These are phyloP conservation scores for Sebastes cheni DNA, from an alignment of 2,797 vertebrate genomes.

Conservation along the genomic window DNA sequence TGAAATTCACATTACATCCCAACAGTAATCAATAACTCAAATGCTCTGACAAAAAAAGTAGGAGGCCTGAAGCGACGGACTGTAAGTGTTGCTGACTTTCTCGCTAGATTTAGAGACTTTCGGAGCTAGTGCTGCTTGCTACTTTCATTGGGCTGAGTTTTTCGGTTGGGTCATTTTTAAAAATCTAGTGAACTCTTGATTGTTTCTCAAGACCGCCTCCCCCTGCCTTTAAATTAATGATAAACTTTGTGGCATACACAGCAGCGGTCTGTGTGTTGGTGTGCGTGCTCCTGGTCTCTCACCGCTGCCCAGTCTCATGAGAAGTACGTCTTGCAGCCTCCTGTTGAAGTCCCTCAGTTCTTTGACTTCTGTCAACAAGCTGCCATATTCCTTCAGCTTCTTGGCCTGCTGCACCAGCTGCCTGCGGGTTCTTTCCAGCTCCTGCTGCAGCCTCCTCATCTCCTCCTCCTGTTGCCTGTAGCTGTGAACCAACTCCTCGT, in stretches of 20 bases:
- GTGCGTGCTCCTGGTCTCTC: constrained; percentile 69
- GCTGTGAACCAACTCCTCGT: constrained; percentile 96
- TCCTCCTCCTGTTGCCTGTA: constrained; percentile 98
- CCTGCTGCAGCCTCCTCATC: constrained; percentile 97
- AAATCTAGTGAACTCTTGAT: too few relatives aligned
- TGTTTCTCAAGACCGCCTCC: too few relatives aligned
- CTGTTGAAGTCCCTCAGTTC: constrained; percentile 98
- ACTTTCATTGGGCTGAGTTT: too few relatives aligned
- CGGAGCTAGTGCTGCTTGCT: too few relatives aligned
- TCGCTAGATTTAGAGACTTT: too few relatives aligned
- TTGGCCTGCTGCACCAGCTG: constrained; percentile 99
- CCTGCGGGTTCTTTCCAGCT: constrained; percentile 94
- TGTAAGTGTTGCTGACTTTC: too few relatives aligned
- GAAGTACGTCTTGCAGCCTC: constrained; percentile 96
- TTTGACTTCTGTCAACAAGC: constrained; percentile 96
- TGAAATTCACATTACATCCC: too few relatives aligned
- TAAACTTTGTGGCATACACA: not conserved
- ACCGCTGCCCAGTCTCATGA: constrained; percentile 97
- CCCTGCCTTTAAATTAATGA: not conserved
- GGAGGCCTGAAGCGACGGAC: too few relatives aligned
- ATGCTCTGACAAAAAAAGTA: too few relatives aligned
- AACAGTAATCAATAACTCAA: too few relatives aligned
- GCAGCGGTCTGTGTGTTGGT: constrained; percentile 17
- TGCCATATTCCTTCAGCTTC: constrained; percentile 98
- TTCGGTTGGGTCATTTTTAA: too few relatives aligned